phyloP scores from a whole-genome alignment of 2,797 vertebrate genomes.

The Eupleurogrammus muticus region DNA sequence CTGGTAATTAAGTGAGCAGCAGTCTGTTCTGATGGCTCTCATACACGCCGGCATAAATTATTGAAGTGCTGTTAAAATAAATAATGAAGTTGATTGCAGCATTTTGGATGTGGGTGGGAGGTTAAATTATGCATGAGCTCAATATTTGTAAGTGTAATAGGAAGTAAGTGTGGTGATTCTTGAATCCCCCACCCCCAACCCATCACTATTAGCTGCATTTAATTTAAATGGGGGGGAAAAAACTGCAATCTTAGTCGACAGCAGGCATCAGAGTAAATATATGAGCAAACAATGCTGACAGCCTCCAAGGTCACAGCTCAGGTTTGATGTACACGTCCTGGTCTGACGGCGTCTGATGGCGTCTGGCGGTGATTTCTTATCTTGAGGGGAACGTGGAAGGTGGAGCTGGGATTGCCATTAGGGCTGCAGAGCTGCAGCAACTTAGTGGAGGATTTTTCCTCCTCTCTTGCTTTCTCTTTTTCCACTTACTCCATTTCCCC shows the following conservation, averaged over 20 bases:
- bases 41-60: slow-evolving; percentile 80
- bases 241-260: slow-evolving; percentile 35
- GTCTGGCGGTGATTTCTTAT: no score
- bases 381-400: no score
- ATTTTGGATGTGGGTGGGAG: slow-evolving; percentile 80
- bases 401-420: no score
- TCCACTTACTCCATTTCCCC: no score
- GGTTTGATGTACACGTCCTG: no score
- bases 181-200: slow-evolving; percentile 59
- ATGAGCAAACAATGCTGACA: not conserved
- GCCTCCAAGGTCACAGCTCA: slow-evolving; percentile 2
- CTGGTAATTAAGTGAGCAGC: slow-evolving; percentile 79
- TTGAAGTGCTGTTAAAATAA: slow-evolving; percentile 82
- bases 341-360: no score
- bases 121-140: slow-evolving; percentile 85
- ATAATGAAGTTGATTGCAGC: slow-evolving; percentile 80
- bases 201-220: slow-evolving; percentile 63
- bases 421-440: no score
- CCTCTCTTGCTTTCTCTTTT: no score
- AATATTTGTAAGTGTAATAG: slow-evolving; percentile 85
- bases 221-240: slow-evolving; percentile 40
- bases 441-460: no score
- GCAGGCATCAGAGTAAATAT: slow-evolving; percentile 46
- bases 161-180: slow-evolving; percentile 71
- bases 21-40: slow-evolving; percentile 76